Evolutionary conservation across 1,140 invertebrate species (phyloP), one percentile per base, ranked within the genome.

Genomic region (Myzus persicae): DNA sequence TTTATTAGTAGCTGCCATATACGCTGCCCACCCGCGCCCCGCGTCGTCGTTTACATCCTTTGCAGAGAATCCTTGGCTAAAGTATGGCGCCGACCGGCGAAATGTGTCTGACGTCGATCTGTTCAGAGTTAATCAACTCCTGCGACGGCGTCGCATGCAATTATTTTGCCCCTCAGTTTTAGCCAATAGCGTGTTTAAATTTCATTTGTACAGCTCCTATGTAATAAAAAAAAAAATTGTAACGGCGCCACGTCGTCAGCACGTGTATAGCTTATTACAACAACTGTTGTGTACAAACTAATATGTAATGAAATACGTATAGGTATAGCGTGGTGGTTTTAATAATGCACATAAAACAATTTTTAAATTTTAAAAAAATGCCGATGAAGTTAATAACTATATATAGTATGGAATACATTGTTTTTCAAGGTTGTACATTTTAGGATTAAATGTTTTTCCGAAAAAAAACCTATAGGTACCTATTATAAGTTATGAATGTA

Each of bases 31-130:
- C 67, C 59, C 90, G 7, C n/a, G 36, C n/a, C 7, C 31, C 6
- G 7, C n/a, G 6, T 40, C 24, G 26, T 26, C 31, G 42, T 18
- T 20, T 82, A 81, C 22, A 46, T 92, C n/a, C 31, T 44, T n/a
- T n/a, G 54, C 36, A 14, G 38, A 11, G 88, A 36, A 89, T 76
- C 42, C 44, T 48, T 76, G 67, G 67, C 90, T 81, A 31, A 92
- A 46, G 76, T 48, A 82, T 92, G 90, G 90, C 90, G 90, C 90
- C 90, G 42, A 44, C 90, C 31, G 38, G 42, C 67, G 9, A 48
- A 92, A 92, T 82, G 90, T 82, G 76, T 92, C 90, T 90, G 89
- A 59, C 42, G 67, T 82, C 59, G 90, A 46, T 76, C 76, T 92
- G n/a, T 46, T 40, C 90, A 31, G 44, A 81, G 67, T 82, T 82